These are phyloP conservation scores for Encarsia formosa DNA, from an alignment of 2,888 invertebrate genomes.

Conservation along the genomic window DNA sequence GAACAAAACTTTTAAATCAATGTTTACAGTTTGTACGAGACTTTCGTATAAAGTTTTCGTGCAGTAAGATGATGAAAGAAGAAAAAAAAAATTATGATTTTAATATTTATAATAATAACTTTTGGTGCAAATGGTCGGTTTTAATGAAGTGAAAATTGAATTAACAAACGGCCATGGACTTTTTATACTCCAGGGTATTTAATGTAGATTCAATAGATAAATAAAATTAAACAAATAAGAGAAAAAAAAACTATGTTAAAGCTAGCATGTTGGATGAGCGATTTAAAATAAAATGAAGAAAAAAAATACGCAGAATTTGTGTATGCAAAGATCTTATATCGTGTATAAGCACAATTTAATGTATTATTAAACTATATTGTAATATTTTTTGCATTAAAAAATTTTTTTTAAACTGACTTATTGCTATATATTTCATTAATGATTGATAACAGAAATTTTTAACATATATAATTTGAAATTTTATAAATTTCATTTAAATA, in stretches of 20 bases:
- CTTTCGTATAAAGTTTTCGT: background rate
- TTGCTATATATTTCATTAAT: too few relatives aligned
- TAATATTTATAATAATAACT: background rate
- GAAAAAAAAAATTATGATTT: background rate
- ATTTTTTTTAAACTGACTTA: slow-evolving; percentile 13
- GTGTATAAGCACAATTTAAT: slow-evolving; percentile 19
- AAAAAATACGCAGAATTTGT: slow-evolving; percentile 2
- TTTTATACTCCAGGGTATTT: slow-evolving; percentile 14
- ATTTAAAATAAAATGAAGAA: slow-evolving; percentile 5
- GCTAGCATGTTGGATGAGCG: slow-evolving; percentile 3
- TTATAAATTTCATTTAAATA: too few relatives aligned
- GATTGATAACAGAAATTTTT: too few relatives aligned
- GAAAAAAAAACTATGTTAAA: slow-evolving; percentile 10
- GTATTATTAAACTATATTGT: slow-evolving; percentile 14
- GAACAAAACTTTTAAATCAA: background rate
- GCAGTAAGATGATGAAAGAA: background rate
- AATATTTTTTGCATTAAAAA: slow-evolving; percentile 23
- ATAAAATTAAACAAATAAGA: background rate
- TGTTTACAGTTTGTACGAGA: background rate
- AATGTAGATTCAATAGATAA: slow-evolving; percentile 1
- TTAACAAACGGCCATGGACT: background rate
- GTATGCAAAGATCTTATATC: slow-evolving; percentile 14
- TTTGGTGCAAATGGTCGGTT: slow-evolving; percentile 1
- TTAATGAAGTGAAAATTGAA: background rate
- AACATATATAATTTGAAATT: too few relatives aligned